Base-by-base conservation (phyloP, 2,888 invertebrate genomes). In the Barypeithes pellucidus region DNA sequence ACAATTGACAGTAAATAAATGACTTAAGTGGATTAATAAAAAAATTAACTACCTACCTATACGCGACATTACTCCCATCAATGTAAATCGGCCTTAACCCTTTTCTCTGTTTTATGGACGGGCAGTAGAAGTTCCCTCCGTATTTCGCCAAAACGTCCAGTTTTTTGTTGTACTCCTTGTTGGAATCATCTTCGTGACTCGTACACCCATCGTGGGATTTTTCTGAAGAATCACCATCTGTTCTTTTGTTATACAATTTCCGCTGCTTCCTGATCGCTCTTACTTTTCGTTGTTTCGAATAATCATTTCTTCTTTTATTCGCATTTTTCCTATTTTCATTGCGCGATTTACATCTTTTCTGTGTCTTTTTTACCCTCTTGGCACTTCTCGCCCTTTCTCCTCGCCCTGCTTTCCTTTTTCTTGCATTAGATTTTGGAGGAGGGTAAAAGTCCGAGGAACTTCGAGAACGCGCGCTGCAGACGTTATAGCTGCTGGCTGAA, bases 1-100 rank as follows among this genome's bases (percentile, higher is more conserved):
- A n/a, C n/a, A n/a, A n/a, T n/a, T n/a, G n/a, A n/a, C n/a, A n/a
- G n/a, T n/a, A n/a, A n/a, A n/a, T n/a, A n/a, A n/a, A n/a, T n/a
- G n/a, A n/a, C n/a, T n/a, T n/a, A n/a, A n/a, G n/a, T n/a, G n/a
- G n/a, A n/a, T n/a, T n/a, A 41, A 41, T 20, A 18, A n/a, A 36
- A 3, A 45, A 41, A 61, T 41, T 16, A 59, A 47, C n/a, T n/a
- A 8, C 18, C 24, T 66, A 69, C 72, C 68, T 63, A 52, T 60
- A 75, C 14, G 75, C 72, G 3, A 75, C 66, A 45, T 75, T 75
- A 18, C 72, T 75, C 2, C 75, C 75, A 47, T 75, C 75, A 14
- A 75, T 75, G 18, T 72, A 75, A 20, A 75, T 69, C 12, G 75
- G 75, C 33, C 62, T 67, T 60, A 75, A 33, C 2, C 75, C 75